Conservation (phyloP, 2,797 vertebrate genomes). For the Enteromius mattozi region DNA sequence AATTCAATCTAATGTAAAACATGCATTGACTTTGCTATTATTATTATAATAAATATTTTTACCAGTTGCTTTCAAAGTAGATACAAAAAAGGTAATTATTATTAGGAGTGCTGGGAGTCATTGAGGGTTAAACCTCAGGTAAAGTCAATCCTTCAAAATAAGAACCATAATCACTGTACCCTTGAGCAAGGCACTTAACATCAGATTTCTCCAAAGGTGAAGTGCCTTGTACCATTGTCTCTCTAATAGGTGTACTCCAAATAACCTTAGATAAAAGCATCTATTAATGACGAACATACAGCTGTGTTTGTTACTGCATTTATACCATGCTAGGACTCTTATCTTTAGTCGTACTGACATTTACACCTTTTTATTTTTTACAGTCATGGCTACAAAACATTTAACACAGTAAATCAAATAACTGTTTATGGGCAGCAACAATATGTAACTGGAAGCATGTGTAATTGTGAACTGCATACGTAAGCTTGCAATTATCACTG, state of each 20-base stretch:
- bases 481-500: slow-evolving; percentile 19
- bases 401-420: neutral
- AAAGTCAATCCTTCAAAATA: neutral
- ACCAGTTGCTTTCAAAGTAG: neutral
- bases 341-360: neutral
- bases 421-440: neutral
- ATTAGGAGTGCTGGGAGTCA: neutral
- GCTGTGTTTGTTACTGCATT: neutral
- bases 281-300: neutral
- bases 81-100: neutral
- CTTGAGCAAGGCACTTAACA: neutral
- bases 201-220: neutral
- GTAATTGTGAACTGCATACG: neutral
- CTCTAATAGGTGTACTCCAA: neutral
- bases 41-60: neutral
- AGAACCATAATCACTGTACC: neutral
- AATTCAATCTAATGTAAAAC: neutral
- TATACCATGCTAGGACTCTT: neutral
- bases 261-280: slow-evolving; percentile 1
- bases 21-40: neutral
- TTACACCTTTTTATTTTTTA: neutral
- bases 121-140: neutral
- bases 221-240: neutral
- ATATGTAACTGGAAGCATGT: neutral
- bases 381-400: neutral